phyloP scores from a whole-genome alignment of 2,113 vertebrate species.

The Motacilla alba region DNA sequence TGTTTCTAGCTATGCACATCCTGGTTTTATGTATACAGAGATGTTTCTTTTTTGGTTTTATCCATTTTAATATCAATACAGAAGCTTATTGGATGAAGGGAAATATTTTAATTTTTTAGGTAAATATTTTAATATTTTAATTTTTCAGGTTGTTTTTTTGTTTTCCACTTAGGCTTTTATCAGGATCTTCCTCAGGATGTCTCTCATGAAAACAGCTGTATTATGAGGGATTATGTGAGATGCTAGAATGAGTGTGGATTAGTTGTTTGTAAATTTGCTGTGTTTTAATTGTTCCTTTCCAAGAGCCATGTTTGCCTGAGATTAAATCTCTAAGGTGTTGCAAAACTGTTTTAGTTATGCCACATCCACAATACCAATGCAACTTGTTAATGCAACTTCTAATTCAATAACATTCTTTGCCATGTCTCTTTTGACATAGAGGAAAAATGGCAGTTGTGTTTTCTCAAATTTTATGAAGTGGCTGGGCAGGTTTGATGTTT shows the following conservation, averaged over 20 bases:
- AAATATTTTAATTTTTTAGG: neutral
- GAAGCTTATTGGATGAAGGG: neutral
- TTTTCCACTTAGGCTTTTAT: neutral
- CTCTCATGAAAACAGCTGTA: neutral
- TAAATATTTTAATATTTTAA: neutral
- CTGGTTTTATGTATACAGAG: neutral
- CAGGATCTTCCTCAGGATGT: neutral
- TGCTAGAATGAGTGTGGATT: neutral
- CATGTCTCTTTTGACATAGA: neutral
- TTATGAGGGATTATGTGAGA: neutral
- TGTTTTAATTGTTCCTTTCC: neutral
- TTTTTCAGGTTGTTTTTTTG: neutral
- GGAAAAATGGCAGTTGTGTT: neutral
- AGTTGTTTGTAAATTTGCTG: neutral
- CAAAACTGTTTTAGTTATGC: neutral
- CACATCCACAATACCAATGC: rapidly evolving
- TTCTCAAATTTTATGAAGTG: neutral
- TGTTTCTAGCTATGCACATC: neutral
- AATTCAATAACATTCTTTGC: neutral
- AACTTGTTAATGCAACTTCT: neutral
- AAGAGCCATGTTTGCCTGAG: neutral
- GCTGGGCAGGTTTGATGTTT: neutral
- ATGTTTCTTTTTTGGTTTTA: neutral
- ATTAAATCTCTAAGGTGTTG: neutral
- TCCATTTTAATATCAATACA: neutral